These are phyloP conservation scores for Sebastiscus tertius DNA, from an alignment of 2,797 vertebrate genomes.

Conservation along the genomic window DNA sequence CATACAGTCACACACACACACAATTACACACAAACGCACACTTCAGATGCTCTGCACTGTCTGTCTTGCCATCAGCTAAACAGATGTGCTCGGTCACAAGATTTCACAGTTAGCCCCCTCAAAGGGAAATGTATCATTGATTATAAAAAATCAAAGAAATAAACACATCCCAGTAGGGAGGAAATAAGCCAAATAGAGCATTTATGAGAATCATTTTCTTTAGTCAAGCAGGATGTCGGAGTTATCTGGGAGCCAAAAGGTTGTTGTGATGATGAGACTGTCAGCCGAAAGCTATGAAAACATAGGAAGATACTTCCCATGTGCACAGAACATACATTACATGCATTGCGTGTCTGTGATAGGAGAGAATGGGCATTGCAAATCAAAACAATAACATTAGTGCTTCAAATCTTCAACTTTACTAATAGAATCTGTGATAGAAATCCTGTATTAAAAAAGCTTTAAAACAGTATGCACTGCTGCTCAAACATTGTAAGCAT, in stretches of 20 bases:
- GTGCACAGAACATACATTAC: neutral
- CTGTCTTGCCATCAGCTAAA: slow-evolving; percentile 56
- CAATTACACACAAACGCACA: neutral
- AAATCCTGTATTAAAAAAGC: neutral
- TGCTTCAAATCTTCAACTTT: neutral
- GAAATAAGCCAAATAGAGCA: slow-evolving; percentile 33
- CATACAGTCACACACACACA: neutral
- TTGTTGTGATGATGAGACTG: slow-evolving; percentile 14
- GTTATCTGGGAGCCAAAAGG: slow-evolving; percentile 5
- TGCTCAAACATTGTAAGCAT: neutral
- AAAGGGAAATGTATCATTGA: slow-evolving; percentile 51
- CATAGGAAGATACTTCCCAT: neutral
- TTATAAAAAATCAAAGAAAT: slow-evolving; percentile 38
- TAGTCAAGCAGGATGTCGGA: slow-evolving; percentile 29
- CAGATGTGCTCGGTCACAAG: slow-evolving; percentile 52
- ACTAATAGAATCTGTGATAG: neutral
- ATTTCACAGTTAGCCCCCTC: slow-evolving; percentile 33
- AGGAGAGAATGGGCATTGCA: neutral
- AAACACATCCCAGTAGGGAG: slow-evolving; percentile 13
- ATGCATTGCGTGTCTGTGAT: neutral
- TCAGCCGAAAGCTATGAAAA: slow-evolving; percentile 19
- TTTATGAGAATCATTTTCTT: slow-evolving; percentile 30
- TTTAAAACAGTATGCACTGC: neutral
- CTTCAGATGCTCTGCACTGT: slow-evolving; percentile 18
- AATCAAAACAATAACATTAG: neutral